Evolutionary conservation across 1,140 invertebrate genomes (phyloP), one percentile per base, ranked within the genome.

Genomic region (Pseudobourletiella spinata): DNA sequence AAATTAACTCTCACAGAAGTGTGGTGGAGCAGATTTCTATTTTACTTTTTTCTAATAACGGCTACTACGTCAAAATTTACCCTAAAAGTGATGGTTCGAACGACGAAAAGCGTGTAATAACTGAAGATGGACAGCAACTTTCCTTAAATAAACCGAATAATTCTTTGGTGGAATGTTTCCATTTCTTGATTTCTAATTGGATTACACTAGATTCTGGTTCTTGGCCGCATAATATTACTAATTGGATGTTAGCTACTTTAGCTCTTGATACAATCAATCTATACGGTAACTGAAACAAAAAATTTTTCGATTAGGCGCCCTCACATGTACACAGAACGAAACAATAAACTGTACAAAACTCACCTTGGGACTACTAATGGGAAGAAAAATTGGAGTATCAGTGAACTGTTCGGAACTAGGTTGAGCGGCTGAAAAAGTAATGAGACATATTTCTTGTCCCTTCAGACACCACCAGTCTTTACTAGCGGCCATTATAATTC

Each of bases 281-380:
- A 71, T 89, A 89, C 14, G 87, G 87, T 2, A 89, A 82, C 87
- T 62, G n/a, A 57, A 4, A 26, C n/a, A 24, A 15, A 25, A 44
- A n/a, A n/a, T n/a, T n/a, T n/a, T n/a, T n/a, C n/a, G n/a, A n/a
- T n/a, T n/a, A n/a, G n/a, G n/a, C n/a, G n/a, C n/a, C n/a, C n/a
- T n/a, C n/a, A n/a, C n/a, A n/a, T n/a, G n/a, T n/a, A n/a, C n/a
- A n/a, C n/a, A n/a, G n/a, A n/a, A n/a, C n/a, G n/a, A n/a, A n/a
- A n/a, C n/a, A n/a, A n/a, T n/a, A n/a, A n/a, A n/a, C n/a, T n/a
- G n/a, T n/a, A n/a, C n/a, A n/a, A n/a, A n/a, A n/a, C n/a, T n/a
- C n/a, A 88, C 87, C 73, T 83, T 86, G 30, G 89, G 88, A 74
- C 88, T 91, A 74, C 84, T 88, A 44, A 84, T 79, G 6, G 89